Evolutionary conservation across 2,888 invertebrate species (phyloP), one percentile per base, ranked within the genome.

Genomic region (Blastobasis lacticolella): DNA sequence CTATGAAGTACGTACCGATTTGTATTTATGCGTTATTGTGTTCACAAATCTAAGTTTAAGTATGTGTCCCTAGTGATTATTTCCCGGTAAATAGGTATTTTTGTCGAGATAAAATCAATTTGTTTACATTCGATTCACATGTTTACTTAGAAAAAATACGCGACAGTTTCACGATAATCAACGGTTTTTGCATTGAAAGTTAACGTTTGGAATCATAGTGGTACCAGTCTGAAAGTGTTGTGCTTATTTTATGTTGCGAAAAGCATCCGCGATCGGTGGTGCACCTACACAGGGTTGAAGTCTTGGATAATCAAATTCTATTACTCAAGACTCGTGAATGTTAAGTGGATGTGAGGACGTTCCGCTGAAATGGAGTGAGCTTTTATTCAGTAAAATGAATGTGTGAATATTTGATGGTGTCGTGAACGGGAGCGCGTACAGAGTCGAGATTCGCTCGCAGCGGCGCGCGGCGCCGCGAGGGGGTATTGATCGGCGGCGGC

Each of bases 321-420:
- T 23, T 23, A 23, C 23, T 23, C 23, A 23, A 23, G n/a, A 7
- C 43, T 58, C 45, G 45, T 57, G 52, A 49, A 47, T 49, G 45
- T 44, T 23, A 45, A 52, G 54, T 40, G 46, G 38, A 55, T 49
- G 52, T 46, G 52, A 47, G 52, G 56, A 55, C 49, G 47, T 54
- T 53, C 55, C 52, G 52, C 46, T 51, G 53, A 59, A 61, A 58
- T 61, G 57, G 59, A 55, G 60, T 63, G 61, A 60, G 77, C 74
- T 78, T 79, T 77, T 75, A 78, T 81, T 75, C 73, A 72, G 76
- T 69, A 71, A 80, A 79, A 82, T 78, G 77, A 78, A 73, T 78
- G 74, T 78, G 81, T 88, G 80, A 87, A 88, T 88, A 85, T 86
- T 87, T 87, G 78, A 88, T 87, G 80, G 80, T 77, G 73, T 78